phyloP scores from a whole-genome alignment of 2,113 vertebrate species.

The Toxotes jaculatrix region DNA sequence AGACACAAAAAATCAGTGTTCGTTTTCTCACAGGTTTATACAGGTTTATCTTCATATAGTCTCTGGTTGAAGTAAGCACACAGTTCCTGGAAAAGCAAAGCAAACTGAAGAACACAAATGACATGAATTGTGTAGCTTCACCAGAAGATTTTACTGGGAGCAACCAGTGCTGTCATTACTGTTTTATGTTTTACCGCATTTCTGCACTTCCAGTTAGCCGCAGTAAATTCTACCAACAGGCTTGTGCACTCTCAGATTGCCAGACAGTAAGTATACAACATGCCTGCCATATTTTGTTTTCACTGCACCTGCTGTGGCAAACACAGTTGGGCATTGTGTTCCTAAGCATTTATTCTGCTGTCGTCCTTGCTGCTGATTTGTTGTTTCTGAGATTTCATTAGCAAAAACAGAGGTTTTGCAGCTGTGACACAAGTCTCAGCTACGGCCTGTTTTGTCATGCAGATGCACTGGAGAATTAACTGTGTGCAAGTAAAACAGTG shows the following conservation, averaged over 20 bases:
- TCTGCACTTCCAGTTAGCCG: conserved; percentile 29
- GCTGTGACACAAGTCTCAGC: conserved; percentile 36
- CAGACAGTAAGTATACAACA: conserved; percentile 45
- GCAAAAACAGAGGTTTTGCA: conserved; percentile 37
- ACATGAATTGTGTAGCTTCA: conserved; percentile 14
- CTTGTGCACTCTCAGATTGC: conserved; percentile 39
- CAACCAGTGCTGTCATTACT: conserved; percentile 32
- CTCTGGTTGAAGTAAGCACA: not conserved
- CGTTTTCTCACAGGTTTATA: not conserved
- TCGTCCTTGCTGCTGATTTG: conserved; percentile 46
- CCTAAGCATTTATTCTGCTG: conserved; percentile 44
- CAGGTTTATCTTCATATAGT: not conserved
- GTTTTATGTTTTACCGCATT: conserved; percentile 23
- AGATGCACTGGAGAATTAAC: conserved; percentile 23
- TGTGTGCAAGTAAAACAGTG: conserved; percentile 18
- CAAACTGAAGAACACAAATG: not conserved
- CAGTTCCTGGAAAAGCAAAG: not conserved
- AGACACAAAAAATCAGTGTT: not conserved
- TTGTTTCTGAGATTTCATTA: conserved; percentile 46
- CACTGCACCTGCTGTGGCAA: conserved; percentile 46
- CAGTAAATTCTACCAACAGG: conserved; percentile 53
- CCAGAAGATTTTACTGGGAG: not conserved
- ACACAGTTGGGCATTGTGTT: conserved; percentile 44
- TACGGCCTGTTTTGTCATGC: conserved; percentile 26
- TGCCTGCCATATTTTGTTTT: conserved; percentile 55